Evolutionary conservation across 2,797 vertebrate species (phyloP), one percentile per base, ranked within the genome.

Genomic region (Aldrovandia affinis): DNA sequence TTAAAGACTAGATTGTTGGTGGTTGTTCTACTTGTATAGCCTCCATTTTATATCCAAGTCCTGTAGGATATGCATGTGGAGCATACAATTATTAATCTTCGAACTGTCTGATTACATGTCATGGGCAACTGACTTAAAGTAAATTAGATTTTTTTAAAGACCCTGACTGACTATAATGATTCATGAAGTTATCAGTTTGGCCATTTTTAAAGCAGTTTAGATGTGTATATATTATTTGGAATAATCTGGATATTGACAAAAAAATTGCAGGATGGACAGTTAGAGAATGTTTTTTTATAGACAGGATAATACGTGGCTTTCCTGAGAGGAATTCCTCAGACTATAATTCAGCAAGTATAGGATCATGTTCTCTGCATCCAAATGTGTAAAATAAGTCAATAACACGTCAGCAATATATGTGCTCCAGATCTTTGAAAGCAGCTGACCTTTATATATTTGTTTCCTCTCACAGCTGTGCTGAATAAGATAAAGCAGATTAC

Each of bases 401-500:
- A 47, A 47, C 73, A 57, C 18, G 12, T 77, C 42, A 47, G 68
- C 68, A 73, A 33, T 77, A 25, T 42, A 4, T 77, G 4, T 47
- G 39, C 12, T 47, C 73, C 39, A 47, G 73, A 77, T 77, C 73
- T 25, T 47, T 52, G 22, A 47, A 28, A 42, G 33, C 8, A 59
- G 78, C 61, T 80, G 61, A 83, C 50, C 68, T 81, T 59, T 18
- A 83, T 50, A 65, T 50, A 73, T 36, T 59, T 63, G 55, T 15
- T 47, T 78, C 47, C 44, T 54, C 36, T 22, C 50, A 0, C 90
- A 98, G 97, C 93, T 0, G 90, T 90, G 0, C 87, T 98, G 88
- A 88, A 88, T 25, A 94, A 92, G 81, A 94, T 99, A 88, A 95
- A 95, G 85, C 91, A 94, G 12, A 93, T 99, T 0, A 93, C 93